Evolutionary conservation across 2,113 vertebrate genomes (phyloP), one percentile per base, ranked within the genome.

Genomic region (Xyliphius kryptos): DNA sequence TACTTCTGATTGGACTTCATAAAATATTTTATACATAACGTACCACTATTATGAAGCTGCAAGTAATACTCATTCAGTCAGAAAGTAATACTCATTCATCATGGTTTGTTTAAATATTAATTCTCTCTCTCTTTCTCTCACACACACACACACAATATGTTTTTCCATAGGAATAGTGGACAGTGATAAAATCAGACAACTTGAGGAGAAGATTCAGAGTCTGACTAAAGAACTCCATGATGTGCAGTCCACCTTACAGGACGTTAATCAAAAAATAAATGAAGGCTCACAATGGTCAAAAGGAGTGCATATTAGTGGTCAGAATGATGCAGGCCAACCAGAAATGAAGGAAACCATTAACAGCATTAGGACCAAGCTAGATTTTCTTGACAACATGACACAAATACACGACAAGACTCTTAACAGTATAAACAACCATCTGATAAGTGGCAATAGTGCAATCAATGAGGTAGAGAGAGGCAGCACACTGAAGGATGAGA

Each of bases 321-420:
- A 85, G 17, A 83, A 82, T 49, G 94, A 94, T 0, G 87, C 91
- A 1, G 88, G 88, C 19, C 87, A 89, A 2, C 88, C 92, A 0
- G 87, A 88, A 3, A 88, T 96, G 82, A 91, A 86, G 1, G 91
- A 96, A 50, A 92, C 87, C 32, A 91, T 96, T 72, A 86, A 73
- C 26, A 88, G 76, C 68, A 91, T 96, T 53, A 91, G 94, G 77
- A 88, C 66, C 53, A 92, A 88, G 36, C 82, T 97, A 75, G 89
- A 93, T 68, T 85, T 89, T 14, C 86, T 96, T 19, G 91, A 94
- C 69, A 91, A 84, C 76, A 90, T 89, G 1, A 87, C 92, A 20
- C 86, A 82, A 65, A 86, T 81, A 19, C 91, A 94, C 0, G 93
- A 95, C 69, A 78, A 80, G 74, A 91, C 88, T 36, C 81, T 92